These are phyloP conservation scores for Uromys caudimaculatus DNA, from an alignment of 2,797 vertebrate genomes.

Conservation along the genomic window DNA sequence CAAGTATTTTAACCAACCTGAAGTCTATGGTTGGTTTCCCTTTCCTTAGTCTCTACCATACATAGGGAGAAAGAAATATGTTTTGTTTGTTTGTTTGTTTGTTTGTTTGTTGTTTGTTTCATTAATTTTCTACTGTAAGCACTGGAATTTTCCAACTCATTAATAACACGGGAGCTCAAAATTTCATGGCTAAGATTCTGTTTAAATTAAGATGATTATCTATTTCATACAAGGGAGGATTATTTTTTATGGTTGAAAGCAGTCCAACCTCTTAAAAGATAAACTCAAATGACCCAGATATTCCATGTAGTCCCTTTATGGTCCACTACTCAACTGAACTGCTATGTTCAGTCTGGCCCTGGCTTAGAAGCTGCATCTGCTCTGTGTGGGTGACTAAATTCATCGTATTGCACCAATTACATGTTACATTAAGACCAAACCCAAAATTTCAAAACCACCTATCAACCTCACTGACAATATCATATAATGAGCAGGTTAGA, in stretches of 20 bases:
- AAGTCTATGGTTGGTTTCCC: not conserved
- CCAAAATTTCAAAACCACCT: slow-evolving; percentile 8
- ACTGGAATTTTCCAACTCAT: slow-evolving; percentile 41
- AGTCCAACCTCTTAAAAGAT: slow-evolving; percentile 21
- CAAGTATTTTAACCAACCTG: not conserved
- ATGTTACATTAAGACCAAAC: slow-evolving; percentile 53
- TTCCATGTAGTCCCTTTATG: not conserved
- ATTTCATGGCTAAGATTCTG: slow-evolving; percentile 70
- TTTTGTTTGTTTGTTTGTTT: not conserved
- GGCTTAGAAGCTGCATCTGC: not conserved
- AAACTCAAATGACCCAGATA: slow-evolving; percentile 44
- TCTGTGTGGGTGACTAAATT: slow-evolving; percentile 1
- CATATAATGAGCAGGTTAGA: slow-evolving; percentile 23
- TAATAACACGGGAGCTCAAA: slow-evolving; percentile 62
- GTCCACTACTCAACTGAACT: not conserved
- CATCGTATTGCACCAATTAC: not conserved
- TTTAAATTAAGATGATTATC: slow-evolving; percentile 57
- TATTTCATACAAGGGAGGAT: slow-evolving; percentile 63
- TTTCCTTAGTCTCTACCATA: not conserved
- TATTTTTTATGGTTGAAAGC: slow-evolving; percentile 5
- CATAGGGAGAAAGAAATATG: slow-evolving; percentile 16
- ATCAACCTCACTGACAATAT: slow-evolving; percentile 19
- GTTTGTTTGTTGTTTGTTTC: not conserved
- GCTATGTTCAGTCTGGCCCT: not conserved
- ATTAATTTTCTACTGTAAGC: slow-evolving; percentile 58